Evolutionary conservation across 2,888 invertebrate species (phyloP), one percentile per base, ranked within the genome.

Genomic region (Oscheius sp.): DNA sequence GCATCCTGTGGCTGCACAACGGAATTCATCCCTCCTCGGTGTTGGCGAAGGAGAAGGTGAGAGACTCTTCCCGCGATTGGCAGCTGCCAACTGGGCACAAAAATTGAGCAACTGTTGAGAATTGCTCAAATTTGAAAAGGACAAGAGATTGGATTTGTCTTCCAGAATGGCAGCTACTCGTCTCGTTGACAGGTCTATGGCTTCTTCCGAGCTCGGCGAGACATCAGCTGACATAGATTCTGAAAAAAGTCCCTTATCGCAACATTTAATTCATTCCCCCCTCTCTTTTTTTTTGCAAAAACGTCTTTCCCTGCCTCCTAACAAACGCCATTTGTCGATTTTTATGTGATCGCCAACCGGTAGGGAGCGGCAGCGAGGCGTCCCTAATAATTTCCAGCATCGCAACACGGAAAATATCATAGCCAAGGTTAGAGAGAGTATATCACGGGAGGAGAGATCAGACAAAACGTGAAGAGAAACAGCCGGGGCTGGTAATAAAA

Each of bases 61-160:
- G 17, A 27, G 52, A 31, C 39, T 48, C 20, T 64, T 64, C 10
- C 64, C 48, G 33, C 55, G 33, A 20, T 55, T 55, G 23, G 34
- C 64, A 34, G 64, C 69, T 23, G 69, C 77, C 34, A 78, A 64
- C 69, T 78, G 77, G 61, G 77, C 77, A 57, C 75, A 78, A 37
- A 78, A 61, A 12, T 46, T 48, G 34, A 64, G 50, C 20, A 64
- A 29, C 25, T 72, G 72, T 12, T 50, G 52, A 1, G 52, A 52
- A 50, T 34, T 48, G 50, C 48, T 64, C 37, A 76, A 23, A 20
- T 46, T 48, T 23, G 64, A 64, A 50, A 64, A 64, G 25, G 64
- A 64, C 34, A 70, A 42, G 12, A 70, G 70, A 31, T 64, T 69
- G 17, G 69, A 64, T 23, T 69, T 69, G 48, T 69, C 69, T 31